These are phyloP conservation scores for Platycercus adscitus DNA, from an alignment of 2,113 vertebrate genomes.

Conservation along the genomic window DNA sequence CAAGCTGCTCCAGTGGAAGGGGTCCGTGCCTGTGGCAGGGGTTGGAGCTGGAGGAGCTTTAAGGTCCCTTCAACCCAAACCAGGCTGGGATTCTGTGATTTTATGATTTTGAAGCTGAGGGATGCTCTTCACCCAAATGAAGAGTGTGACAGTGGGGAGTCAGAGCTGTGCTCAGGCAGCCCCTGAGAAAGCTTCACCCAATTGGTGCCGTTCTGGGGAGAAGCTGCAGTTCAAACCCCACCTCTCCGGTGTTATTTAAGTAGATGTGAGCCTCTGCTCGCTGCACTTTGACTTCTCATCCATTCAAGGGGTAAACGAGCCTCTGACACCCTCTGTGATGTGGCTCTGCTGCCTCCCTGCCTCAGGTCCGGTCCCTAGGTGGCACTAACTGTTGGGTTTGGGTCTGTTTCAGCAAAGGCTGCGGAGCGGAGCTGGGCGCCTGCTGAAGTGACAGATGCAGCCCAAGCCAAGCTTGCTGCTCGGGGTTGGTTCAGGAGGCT, in stretches of 20 bases:
- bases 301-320: not conserved
- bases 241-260: not conserved
- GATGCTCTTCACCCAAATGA: not conserved
- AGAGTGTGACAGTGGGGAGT: fast-evolving
- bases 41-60: not conserved
- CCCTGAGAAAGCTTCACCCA: not conserved
- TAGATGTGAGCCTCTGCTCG: not conserved
- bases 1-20: not conserved
- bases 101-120: not conserved
- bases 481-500: not conserved
- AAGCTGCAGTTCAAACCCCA: not conserved
- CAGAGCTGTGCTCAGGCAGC: not conserved
- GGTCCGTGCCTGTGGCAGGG: not conserved
- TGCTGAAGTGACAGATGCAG: not conserved
- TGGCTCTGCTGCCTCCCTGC: not conserved
- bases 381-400: conserved; percentile 27
- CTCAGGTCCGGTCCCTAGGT: not conserved
- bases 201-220: not conserved
- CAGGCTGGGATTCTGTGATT: not conserved
- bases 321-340: not conserved
- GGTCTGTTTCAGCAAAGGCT: conserved; percentile 17
- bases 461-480: not conserved
- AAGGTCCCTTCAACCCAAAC: not conserved
- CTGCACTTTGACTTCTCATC: not conserved
- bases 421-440: conserved; percentile 1